Evolutionary conservation across 2,888 invertebrate species (phyloP), one percentile per base, ranked within the genome.

Genomic region (Hybos culiciformis): DNA sequence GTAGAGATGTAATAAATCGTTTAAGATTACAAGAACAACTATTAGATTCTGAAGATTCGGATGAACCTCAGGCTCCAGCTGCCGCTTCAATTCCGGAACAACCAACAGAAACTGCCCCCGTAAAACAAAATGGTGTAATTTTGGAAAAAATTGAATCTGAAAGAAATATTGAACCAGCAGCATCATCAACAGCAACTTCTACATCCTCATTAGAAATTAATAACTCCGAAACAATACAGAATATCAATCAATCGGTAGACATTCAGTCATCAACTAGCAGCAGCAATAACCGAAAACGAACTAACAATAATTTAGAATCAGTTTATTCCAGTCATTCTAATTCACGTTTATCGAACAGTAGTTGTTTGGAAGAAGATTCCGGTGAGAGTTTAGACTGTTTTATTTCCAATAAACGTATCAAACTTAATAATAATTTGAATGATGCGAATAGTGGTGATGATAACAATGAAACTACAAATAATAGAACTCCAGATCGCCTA

Each of bases 11-110:
- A 32, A 52, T 53, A 32, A 72, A 71, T 52, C 62, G 73, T 51
- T 69, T 74, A 60, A 68, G 72, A 44, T 68, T 73, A 62, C 69
- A 74, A 46, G 53, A 53, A 47, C 63, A 66, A 32, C 46, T 51
- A 33, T 46, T 53, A 17, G 50, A 51, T 36, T 36, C 36, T n/a
- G 36, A 36, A n/a, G 6, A n/a, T n/a, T 37, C 39, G 20, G 39
- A 37, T 23, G 40, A 36, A 17, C 42, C 41, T 23, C 45, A 21
- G 48, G 48, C 41, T 46, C n/a, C n/a, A n/a, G n/a, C n/a, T n/a
- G n/a, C n/a, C n/a, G n/a, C n/a, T n/a, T n/a, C n/a, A n/a, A n/a
- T n/a, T n/a, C n/a, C n/a, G n/a, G n/a, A n/a, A n/a, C n/a, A n/a
- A n/a, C n/a, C n/a, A n/a, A n/a, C n/a, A n/a, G n/a, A n/a, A n/a